phyloP scores from a whole-genome alignment of 2,888 invertebrate species.

The Ormyrus rosae region DNA sequence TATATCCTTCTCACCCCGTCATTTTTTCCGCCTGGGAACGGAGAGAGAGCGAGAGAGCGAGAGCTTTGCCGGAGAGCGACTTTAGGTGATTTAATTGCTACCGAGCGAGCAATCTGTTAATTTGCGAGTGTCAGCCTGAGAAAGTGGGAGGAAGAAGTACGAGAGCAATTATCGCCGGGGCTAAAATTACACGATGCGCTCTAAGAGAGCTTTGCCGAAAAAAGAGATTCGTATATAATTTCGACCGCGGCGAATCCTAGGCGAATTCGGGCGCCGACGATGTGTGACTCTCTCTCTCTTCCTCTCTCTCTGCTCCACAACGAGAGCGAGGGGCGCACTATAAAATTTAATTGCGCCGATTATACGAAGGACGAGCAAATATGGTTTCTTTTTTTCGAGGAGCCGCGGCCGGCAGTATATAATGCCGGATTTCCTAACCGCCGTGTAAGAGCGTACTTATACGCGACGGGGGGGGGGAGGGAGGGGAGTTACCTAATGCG shows the following conservation, averaged over 20 bases:
- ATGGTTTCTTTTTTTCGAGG: too few relatives aligned
- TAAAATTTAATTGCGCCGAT: constrained; percentile 68
- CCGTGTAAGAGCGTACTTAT: too few relatives aligned
- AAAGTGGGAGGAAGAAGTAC: constrained; percentile 57
- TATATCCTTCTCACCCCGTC: background rate
- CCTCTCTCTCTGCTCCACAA: constrained; percentile 34
- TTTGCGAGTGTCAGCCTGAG: constrained; percentile 70
- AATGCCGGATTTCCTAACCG: too few relatives aligned
- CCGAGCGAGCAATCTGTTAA: constrained; percentile 70
- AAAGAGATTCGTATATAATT: too few relatives aligned
- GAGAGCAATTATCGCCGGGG: constrained; percentile 55
- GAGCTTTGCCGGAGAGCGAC: constrained; percentile 48
- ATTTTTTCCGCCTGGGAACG: constrained; percentile 21
- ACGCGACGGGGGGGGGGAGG: too few relatives aligned
- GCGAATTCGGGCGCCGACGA: too few relatives aligned
- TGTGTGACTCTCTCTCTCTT: background rate
- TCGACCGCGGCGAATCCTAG: too few relatives aligned
- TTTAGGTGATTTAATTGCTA: constrained; percentile 71
- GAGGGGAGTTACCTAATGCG: too few relatives aligned
- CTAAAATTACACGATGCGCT: constrained; percentile 44
- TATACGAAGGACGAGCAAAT: too few relatives aligned
- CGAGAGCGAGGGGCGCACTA: constrained; percentile 58
- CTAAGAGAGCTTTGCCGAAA: too few relatives aligned
- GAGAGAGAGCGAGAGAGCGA: constrained; percentile 46
- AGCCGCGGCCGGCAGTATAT: too few relatives aligned